A percentile compares a stretch with the other conserved stretches of the same genome.
These are phyloP conservation scores for Machimus rusticus DNA, from an alignment of 2,888 invertebrate species.

Conservation along the genomic window DNA sequence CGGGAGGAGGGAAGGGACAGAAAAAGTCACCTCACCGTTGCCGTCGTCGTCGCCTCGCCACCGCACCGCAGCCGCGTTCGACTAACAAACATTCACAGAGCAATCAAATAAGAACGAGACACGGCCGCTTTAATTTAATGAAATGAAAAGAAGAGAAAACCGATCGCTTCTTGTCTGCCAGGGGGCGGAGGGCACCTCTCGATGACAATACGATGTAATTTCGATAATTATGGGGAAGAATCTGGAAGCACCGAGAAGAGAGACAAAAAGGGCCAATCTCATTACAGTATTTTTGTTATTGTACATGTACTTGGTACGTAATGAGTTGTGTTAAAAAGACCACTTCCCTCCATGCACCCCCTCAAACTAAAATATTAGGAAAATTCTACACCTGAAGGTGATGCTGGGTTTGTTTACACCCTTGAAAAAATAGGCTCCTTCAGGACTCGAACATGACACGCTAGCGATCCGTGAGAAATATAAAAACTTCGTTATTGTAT, in stretches of 20 bases:
- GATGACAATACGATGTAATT: background rate
- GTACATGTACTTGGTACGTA: no score
- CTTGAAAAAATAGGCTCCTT: background rate
- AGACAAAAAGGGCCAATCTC: background rate
- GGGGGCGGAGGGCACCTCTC: background rate
- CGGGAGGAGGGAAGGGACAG: background rate
- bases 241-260: background rate
- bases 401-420: background rate
- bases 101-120: slow-evolving; percentile 17
- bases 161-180: background rate
- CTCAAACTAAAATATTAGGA: background rate
- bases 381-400: background rate
- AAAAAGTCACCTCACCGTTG: background rate
- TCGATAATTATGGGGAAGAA: background rate
- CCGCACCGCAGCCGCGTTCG: background rate
- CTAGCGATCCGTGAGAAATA: background rate
- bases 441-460: background rate
- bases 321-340: background rate
- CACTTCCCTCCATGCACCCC: background rate
- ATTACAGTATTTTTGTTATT: background rate
- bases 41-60: background rate
- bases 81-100: slow-evolving; percentile 17
- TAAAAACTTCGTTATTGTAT: background rate
- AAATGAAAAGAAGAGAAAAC: background rate
- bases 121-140: background rate